Evolutionary conservation across 2,113 vertebrate species (phyloP).

Genomic region (Pseudorectes ferrugineus): DNA sequence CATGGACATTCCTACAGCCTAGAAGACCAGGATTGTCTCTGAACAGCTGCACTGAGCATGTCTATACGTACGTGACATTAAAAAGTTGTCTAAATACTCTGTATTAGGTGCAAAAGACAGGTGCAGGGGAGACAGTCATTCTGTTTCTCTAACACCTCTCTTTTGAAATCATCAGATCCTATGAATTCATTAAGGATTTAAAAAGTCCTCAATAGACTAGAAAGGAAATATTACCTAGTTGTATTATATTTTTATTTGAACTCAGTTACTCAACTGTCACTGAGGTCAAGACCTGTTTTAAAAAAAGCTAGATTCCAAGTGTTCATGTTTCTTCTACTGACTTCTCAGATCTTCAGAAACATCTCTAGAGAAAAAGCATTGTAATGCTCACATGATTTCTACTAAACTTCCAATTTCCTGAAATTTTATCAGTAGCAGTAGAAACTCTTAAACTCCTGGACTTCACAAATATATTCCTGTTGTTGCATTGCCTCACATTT

Average conservation of each 20-base stretch:
- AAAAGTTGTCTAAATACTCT: neutral
- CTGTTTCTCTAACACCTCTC: neutral
- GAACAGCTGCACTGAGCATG: neutral
- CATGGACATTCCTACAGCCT: neutral
- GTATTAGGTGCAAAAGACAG: neutral
- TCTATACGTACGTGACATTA: rapidly evolving
- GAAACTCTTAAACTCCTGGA: neutral
- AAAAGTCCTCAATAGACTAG: neutral
- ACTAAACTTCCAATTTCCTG: neutral
- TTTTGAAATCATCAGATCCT: neutral
- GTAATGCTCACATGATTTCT: neutral
- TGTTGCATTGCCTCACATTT: neutral
- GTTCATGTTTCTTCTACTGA: neutral
- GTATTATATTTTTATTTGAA: neutral
- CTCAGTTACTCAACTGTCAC: neutral
- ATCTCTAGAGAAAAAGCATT: neutral
- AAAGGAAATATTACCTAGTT: neutral
- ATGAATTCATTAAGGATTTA: neutral
- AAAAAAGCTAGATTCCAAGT: neutral
- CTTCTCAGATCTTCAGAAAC: neutral
- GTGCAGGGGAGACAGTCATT: neutral
- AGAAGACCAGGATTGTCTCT: neutral
- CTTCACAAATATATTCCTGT: neutral
- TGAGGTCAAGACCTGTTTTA: neutral
- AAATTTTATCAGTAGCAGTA: neutral